Evolutionary conservation across 2,888 invertebrate species (phyloP).

Genomic region (Poecilus cupreus): DNA sequence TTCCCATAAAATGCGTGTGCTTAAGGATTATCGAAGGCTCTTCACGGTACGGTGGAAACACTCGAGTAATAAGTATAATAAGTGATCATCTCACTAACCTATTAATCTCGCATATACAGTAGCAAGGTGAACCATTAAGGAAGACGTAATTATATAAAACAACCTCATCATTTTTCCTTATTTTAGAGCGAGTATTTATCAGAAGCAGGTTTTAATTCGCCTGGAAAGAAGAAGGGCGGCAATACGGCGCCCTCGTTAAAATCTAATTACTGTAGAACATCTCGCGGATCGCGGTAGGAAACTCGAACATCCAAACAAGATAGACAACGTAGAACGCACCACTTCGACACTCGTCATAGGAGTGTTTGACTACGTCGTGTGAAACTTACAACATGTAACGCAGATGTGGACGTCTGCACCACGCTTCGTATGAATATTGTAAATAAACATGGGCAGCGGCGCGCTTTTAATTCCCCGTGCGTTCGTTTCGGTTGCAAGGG

Average conservation of each 20-base stretch:
- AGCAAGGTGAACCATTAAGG: conserved; percentile 22
- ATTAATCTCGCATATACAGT: conserved; percentile 11
- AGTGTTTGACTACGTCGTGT: too few relatives aligned
- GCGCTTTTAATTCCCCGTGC: conserved; percentile 39
- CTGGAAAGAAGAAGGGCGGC: too few relatives aligned
- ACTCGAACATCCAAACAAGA: too few relatives aligned
- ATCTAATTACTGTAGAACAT: conserved; percentile 27
- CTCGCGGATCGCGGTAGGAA: neutral
- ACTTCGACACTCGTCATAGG: too few relatives aligned
- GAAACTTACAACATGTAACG: neutral
- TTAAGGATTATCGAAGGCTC: neutral
- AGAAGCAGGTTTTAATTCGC: conserved; percentile 37
- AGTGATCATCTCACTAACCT: neutral
- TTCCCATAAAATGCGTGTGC: too few relatives aligned
- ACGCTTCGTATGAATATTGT: conserved; percentile 30
- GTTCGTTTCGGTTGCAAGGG: neutral
- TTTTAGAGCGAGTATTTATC: conserved; percentile 25
- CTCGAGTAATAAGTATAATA: neutral
- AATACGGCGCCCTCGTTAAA: conserved; percentile 37
- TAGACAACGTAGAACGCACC: too few relatives aligned
- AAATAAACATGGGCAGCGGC: conserved; percentile 43
- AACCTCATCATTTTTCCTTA: conserved; percentile 41
- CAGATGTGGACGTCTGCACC: neutral
- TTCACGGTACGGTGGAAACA: neutral
- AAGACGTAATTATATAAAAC: conserved; percentile 8